A percentile compares a stretch with the other conserved stretches of the same genome.
Evolutionary conservation across 2,888 invertebrate species (phyloP).

Genomic region (Hartigia nigra): DNA sequence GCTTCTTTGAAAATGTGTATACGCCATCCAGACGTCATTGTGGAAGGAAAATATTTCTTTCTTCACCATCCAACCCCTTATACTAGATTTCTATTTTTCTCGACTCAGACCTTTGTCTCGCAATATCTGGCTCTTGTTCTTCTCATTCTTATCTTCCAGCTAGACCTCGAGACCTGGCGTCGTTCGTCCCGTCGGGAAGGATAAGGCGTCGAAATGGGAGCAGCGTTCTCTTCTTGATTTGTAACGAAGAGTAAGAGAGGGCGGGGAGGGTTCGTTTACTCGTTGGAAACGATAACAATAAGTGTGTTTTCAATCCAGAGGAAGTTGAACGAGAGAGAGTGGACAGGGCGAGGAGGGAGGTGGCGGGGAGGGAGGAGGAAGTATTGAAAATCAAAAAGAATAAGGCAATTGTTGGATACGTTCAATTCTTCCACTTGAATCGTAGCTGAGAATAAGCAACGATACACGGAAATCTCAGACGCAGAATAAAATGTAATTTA

Average conservation of each 20-base stretch:
- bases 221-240: not conserved
- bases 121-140: not conserved
- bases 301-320: not conserved
- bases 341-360: not conserved
- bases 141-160: not conserved
- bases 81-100: not conserved
- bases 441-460: conserved; percentile 4
- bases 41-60: not conserved
- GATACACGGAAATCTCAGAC: conserved; percentile 14
- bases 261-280: not conserved
- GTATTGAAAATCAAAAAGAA: conserved; percentile 5
- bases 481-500: conserved; percentile 25
- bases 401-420: conserved; percentile 14
- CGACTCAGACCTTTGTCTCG: not conserved
- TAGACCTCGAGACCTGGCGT: not conserved
- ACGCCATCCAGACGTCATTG: not conserved
- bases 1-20: not conserved
- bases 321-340: not conserved
- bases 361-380: not conserved
- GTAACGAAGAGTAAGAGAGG: not conserved
- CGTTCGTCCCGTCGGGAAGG: not conserved
- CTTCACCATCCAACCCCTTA: not conserved
- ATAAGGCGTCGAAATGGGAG: not conserved
- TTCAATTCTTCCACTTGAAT: not conserved
- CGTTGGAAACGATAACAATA: not conserved